Percentiles rank a stretch among this genome's conserved stretches.
phyloP scores from a whole-genome alignment of 2,888 invertebrate genomes.

The Carpatolechia fugitivella region DNA sequence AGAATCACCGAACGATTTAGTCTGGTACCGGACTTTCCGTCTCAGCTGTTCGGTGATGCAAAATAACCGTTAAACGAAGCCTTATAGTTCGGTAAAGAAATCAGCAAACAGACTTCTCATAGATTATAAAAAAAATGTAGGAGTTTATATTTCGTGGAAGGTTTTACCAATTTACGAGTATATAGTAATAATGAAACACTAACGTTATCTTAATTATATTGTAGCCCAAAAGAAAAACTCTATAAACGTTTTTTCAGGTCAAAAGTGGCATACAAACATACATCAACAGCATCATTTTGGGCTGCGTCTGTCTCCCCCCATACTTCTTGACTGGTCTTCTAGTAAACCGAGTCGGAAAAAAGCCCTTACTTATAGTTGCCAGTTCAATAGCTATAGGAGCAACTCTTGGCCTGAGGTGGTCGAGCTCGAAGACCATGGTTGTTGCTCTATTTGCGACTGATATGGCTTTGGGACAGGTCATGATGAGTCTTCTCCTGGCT shows the following conservation, averaged over 20 bases:
- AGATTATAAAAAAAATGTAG: no score
- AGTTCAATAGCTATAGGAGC: conserved; percentile 34
- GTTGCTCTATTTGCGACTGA: conserved; percentile 43
- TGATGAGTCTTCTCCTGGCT: conserved; percentile 48
- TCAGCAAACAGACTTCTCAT: no score
- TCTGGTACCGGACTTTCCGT: no score
- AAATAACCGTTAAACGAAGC: no score
- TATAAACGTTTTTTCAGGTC: conserved; percentile 38
- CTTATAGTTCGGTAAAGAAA: no score
- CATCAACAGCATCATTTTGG: conserved; percentile 58
- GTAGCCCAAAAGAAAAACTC: neutral
- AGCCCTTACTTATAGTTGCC: conserved; percentile 36
- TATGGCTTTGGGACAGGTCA: conserved; percentile 40
- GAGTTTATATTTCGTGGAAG: no score
- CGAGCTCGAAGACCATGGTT: conserved; percentile 33
- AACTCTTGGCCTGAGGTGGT: conserved; percentile 43
- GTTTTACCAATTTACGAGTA: no score
- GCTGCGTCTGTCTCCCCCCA: conserved; percentile 43
- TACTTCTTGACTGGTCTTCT: conserved; percentile 46
- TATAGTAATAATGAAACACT: no score
- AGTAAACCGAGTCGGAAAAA: conserved; percentile 57
- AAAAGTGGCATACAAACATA: conserved; percentile 57
- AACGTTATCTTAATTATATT: no score
- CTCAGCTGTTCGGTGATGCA: no score
- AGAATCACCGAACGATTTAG: no score